Base-by-base conservation (phyloP, 2,888 invertebrate genomes). In the Standfussiana lucernea region DNA sequence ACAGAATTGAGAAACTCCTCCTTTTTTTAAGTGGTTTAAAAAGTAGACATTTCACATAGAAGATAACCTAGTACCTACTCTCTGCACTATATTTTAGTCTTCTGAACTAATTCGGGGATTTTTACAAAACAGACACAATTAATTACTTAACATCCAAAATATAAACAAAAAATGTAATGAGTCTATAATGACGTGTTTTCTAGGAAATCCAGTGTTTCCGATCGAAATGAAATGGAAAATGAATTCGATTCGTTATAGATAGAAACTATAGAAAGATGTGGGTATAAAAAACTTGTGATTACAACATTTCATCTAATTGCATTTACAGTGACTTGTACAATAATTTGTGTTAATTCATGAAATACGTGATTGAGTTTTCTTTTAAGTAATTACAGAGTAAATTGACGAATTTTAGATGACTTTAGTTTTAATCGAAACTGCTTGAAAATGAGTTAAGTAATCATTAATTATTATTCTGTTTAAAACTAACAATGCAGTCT, bases 141-240 rank as follows among this genome's bases (percentile, higher is more conserved):
- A 62, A 37, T 35, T 64, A n/a, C 8, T 7, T 42, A 32, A 10
- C 40, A 32, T 35, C 3, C 5, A 56, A 50, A 42, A 47, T 13
- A 15, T 28, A 35, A 24, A 81, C 8, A 79, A 79, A 79, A 74
- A 75, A 62, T 11, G 0, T 40, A 81, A 75, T 75, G 21, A 79
- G 32, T 53, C 5, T 13, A 53, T 35, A 6, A 35, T 75, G 82
- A 75, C 76, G 37, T 2, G 28, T 67, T 67, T 75, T 24, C 35
- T 82, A 40, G 28, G 66, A 82, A 67, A 75, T 50, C 1, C 18
- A 24, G 13, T 61, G n/a, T 50, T 79, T 82, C 61, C 59, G 72
- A 56, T 24, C 24, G 18, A 53, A 67, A 79, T 61, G 67, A 64
- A 78, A 67, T 66, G 42, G 50, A 37, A 79, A 80, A 65, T 64